A percentile compares a stretch with the other conserved stretches of the same genome.
phyloP scores from a whole-genome alignment of 2,888 invertebrate species.

The Lithosia quadra region DNA sequence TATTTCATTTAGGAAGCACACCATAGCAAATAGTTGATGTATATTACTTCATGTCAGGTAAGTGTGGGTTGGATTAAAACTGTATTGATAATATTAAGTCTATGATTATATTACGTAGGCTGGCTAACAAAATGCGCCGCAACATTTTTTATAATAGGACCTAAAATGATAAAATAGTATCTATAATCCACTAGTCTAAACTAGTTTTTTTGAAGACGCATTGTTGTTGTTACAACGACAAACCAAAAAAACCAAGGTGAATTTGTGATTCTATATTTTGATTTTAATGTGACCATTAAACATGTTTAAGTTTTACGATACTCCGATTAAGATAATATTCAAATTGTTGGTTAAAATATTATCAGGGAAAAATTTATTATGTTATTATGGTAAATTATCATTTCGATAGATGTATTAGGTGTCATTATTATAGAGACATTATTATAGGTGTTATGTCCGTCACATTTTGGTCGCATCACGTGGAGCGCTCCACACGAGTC shows the following conservation, averaged over 20 bases:
- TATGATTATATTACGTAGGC: not conserved
- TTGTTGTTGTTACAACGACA: not conserved
- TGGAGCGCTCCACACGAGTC: not conserved
- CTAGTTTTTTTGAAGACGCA: not conserved
- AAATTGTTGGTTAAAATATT: not conserved
- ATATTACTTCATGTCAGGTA: no score
- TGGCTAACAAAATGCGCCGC: not conserved
- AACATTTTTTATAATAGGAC: not conserved
- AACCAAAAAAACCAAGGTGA: not conserved
- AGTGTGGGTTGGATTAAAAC: not conserved
- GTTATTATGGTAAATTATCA: slow-evolving; percentile 4
- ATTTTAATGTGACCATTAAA: slow-evolving; percentile 6
- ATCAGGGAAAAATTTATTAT: not conserved
- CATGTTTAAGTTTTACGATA: not conserved
- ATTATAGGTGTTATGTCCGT: not conserved
- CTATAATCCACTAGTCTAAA: not conserved
- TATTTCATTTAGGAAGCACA: no score
- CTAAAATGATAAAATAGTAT: not conserved
- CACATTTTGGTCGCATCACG: not conserved
- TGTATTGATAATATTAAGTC: not conserved
- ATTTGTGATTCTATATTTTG: slow-evolving; percentile 7
- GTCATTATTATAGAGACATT: slow-evolving; percentile 1
- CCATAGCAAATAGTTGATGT: no score
- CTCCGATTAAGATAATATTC: not conserved
- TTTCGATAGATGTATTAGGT: not conserved